Percentiles rank a stretch among this genome's conserved stretches.
These are phyloP conservation scores for Lineus longissimus DNA, from an alignment of 1,140 invertebrate species.

Conservation along the genomic window DNA sequence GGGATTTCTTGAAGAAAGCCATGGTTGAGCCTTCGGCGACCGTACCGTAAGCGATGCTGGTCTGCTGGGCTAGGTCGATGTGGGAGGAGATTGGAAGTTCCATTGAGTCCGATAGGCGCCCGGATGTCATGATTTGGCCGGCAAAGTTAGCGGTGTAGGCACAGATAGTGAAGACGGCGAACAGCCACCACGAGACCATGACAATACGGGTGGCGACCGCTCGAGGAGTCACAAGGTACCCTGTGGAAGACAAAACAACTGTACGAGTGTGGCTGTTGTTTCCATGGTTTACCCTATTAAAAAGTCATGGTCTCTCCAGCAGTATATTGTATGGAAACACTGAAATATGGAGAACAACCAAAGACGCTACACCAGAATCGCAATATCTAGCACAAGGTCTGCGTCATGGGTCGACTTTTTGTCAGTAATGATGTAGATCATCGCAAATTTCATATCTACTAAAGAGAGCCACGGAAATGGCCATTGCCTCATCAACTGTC, in stretches of 20 bases:
- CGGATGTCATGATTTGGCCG: constrained; percentile 14
- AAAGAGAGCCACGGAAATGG: no score
- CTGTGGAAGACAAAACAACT: constrained; percentile 19
- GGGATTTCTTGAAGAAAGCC: constrained; percentile 75
- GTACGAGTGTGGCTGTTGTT: background rate
- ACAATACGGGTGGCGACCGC: constrained; percentile 35
- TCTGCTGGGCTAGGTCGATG: constrained; percentile 81
- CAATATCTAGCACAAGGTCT: no score
- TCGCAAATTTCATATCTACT: no score
- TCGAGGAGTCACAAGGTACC: constrained; percentile 26
- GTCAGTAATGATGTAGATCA: no score
- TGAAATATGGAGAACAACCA: no score
- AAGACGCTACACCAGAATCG: no score
- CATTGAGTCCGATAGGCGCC: background rate
- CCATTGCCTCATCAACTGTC: no score
- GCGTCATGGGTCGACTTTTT: no score
- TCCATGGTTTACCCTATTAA: no score
- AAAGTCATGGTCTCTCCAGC: no score
- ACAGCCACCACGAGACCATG: constrained; percentile 40
- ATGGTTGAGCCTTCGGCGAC: constrained; percentile 85
- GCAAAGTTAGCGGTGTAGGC: constrained; percentile 40
- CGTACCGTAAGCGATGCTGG: constrained; percentile 85
- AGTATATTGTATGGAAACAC: no score
- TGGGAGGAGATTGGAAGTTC: background rate
- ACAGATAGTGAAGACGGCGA: constrained; percentile 31